Evolutionary conservation across 1,140 invertebrate genomes (phyloP).

Genomic region (Neodiprion pinetum): DNA sequence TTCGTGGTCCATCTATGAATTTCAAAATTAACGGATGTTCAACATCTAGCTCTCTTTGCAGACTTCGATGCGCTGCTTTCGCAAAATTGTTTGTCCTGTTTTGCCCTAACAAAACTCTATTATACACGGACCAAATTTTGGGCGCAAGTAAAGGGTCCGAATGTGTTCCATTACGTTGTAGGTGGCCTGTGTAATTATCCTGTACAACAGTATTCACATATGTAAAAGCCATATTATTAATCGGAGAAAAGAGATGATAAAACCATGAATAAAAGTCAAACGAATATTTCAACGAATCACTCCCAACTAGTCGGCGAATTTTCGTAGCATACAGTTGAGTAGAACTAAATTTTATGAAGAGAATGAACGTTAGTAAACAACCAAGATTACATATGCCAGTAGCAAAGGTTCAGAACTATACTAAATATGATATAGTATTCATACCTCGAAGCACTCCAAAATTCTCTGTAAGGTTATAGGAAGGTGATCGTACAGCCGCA

Average conservation of each 20-base stretch:
- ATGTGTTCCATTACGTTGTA: slow-evolving; percentile 1
- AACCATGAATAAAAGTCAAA: too few relatives aligned
- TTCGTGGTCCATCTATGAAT: slow-evolving; percentile 20
- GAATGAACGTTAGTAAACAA: too few relatives aligned
- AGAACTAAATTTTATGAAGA: too few relatives aligned
- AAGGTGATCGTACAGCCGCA: neutral
- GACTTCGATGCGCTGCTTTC: slow-evolving; percentile 17
- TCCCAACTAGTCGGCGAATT: too few relatives aligned
- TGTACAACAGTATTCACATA: neutral
- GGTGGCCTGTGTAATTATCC: slow-evolving; percentile 18
- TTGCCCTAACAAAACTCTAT: slow-evolving; percentile 12
- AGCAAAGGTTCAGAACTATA: too few relatives aligned
- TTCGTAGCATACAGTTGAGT: too few relatives aligned
- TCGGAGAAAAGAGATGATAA: too few relatives aligned
- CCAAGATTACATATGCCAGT: too few relatives aligned
- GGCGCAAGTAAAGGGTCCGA: neutral
- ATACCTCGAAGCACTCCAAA: slow-evolving; percentile 17
- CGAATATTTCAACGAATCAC: too few relatives aligned
- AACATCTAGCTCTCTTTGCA: slow-evolving; percentile 20
- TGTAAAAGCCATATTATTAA: too few relatives aligned
- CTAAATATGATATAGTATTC: too few relatives aligned
- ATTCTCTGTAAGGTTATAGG: slow-evolving; percentile 1
- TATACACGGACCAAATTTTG: slow-evolving; percentile 18
- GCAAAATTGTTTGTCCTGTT: slow-evolving; percentile 23
- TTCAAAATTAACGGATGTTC: slow-evolving; percentile 23